Base-by-base conservation (phyloP, 2,797 vertebrate genomes). In the Prionace glauca region DNA sequence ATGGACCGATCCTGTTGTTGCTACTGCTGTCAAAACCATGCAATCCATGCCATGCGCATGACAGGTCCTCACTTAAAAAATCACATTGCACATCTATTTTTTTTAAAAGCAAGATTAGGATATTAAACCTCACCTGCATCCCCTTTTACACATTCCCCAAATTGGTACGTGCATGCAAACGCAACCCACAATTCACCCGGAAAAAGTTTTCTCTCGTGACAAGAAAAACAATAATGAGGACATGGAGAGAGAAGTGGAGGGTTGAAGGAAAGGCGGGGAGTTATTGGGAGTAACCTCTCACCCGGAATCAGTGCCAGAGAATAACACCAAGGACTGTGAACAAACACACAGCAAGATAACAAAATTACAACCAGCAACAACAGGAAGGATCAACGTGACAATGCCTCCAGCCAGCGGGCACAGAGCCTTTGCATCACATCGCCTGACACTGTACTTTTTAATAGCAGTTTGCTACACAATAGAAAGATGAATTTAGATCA, bases 221-320 rank as follows among this genome's bases (percentile, higher is more conserved):
- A 56, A 56, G 4, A 56, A 56, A 4, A 56, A 56, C 45, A n/a
- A 22, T 4, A 88, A 88, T n/a, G 14, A 87, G 84, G 56, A 90
- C 3, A 65, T 90, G 87, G 29, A 62, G 56, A 90, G 87, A 20
- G 62, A 56, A 56, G 62, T 65, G 62, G 62, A 56, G 56, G 26
- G 20, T 45, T 45, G 3, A 36, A 94, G 32, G 36, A 45, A 50
- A 94, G 45, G 93, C 41, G 41, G 9, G 32, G 92, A 50, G 26
- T 50, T 71, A 72, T 71, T 45, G 41, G 67, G 93, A 50, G 71
- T 94, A 74, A 94, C 69, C 69, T 94, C 69, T 72, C 67, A 94
- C 93, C 93, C 93, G 67, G 93, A 74, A 94, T 93, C 91, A 93
- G 62, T 93, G 91, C 45, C 91, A 93, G 91, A 69, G 65, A 67